Evolutionary conservation across 2,797 vertebrate species (phyloP).

Genomic region (Orestias chungarensis): DNA sequence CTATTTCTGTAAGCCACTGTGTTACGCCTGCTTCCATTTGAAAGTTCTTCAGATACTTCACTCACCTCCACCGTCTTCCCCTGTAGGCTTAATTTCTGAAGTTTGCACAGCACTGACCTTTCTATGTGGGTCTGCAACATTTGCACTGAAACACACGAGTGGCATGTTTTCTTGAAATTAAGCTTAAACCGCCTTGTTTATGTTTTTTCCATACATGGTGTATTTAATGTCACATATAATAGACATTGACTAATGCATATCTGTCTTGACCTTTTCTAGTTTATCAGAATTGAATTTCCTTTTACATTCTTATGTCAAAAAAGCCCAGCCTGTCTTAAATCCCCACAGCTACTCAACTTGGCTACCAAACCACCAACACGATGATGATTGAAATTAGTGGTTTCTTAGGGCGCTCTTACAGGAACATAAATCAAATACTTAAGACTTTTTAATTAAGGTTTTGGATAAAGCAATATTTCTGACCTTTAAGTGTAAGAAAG

Average conservation of each 20-base stretch:
- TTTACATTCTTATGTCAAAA: conserved; percentile 8
- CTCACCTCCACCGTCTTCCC: conserved; percentile 23
- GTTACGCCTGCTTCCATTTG: background rate
- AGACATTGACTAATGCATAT: background rate
- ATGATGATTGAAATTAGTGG: background rate
- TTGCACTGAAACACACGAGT: conserved; percentile 5
- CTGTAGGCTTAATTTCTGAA: conserved; percentile 36
- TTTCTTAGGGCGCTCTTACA: background rate
- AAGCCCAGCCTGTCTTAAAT: background rate
- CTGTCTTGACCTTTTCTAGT: conserved; percentile 40
- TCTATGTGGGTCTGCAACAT: conserved; percentile 18
- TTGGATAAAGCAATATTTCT: background rate
- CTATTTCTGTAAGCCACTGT: conserved; percentile 5
- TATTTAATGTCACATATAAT: conserved; percentile 41
- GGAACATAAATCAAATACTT: background rate
- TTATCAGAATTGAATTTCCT: conserved; percentile 28
- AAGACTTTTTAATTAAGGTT: background rate
- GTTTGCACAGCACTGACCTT: conserved; percentile 53
- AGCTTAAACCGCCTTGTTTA: background rate
- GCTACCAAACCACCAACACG: background rate
- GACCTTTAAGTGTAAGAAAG: conserved; percentile 1
- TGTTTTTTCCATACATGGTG: conserved; percentile 9
- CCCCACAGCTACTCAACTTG: background rate
- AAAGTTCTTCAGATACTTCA: conserved; percentile 30
- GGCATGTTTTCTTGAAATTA: background rate